Conservation (phyloP, 2,888 invertebrate genomes). For the Muschampia staudingeri region DNA sequence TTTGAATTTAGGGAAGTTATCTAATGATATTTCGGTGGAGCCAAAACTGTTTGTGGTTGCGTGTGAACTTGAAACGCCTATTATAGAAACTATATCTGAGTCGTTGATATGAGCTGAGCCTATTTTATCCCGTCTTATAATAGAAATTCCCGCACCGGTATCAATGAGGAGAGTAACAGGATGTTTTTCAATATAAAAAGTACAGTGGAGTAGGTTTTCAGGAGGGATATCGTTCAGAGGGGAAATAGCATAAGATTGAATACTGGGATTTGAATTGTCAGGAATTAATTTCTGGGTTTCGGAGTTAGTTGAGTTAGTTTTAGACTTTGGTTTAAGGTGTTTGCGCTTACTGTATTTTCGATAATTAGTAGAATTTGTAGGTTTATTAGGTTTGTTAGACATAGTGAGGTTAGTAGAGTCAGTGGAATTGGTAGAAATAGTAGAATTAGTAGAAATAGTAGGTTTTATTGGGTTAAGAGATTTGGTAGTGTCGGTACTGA, state of each 20-base stretch:
- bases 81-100: conserved; percentile 65
- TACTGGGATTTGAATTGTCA: conserved; percentile 21
- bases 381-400: not conserved
- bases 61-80: conserved; percentile 66
- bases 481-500: conserved; percentile 47
- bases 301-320: not conserved
- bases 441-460: conserved; percentile 24
- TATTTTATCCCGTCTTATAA: conserved; percentile 64
- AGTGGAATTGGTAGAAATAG: conserved; percentile 36
- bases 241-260: conserved; percentile 62
- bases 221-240: conserved; percentile 68
- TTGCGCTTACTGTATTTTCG: not conserved
- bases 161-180: conserved; percentile 66
- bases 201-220: conserved; percentile 69
- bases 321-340: not conserved
- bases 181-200: conserved; percentile 65
- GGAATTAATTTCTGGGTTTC: not conserved
- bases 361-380: not conserved
- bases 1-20: conserved; percentile 66
- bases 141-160: conserved; percentile 69
- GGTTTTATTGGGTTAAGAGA: not conserved
- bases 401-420: conserved; percentile 27
- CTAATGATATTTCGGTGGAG: conserved; percentile 63
- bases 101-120: conserved; percentile 56
- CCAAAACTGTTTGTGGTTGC: conserved; percentile 64